These are phyloP conservation scores for Drosophila seclusa DNA, from an alignment of 2,888 invertebrate genomes.

Conservation along the genomic window DNA sequence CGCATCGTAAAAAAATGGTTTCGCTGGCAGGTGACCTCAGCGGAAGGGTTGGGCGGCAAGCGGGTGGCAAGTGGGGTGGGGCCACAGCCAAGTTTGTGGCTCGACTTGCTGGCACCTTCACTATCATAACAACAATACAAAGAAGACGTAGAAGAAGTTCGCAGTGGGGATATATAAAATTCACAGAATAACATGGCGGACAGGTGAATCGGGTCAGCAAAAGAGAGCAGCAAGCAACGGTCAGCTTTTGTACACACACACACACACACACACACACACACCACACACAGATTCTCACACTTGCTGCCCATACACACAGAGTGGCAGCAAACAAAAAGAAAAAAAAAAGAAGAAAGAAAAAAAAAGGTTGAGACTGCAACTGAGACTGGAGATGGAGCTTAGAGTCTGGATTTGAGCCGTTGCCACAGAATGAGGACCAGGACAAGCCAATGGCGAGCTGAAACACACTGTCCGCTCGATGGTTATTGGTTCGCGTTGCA, in stretches of 20 bases:
- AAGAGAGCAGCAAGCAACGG: slow-evolving; percentile 39
- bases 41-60: slow-evolving; percentile 1
- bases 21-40: slow-evolving; percentile 39
- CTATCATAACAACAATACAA: slow-evolving; percentile 80
- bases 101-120: slow-evolving; percentile 71
- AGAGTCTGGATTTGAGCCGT: slow-evolving; percentile 30
- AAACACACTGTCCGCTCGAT: slow-evolving; percentile 77
- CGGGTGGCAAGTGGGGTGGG: slow-evolving; percentile 13
- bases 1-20: slow-evolving; percentile 54
- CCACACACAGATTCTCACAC: slow-evolving; percentile 2
- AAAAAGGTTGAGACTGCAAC: slow-evolving; percentile 6
- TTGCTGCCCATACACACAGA: slow-evolving; percentile 4
- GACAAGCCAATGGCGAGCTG: slow-evolving; percentile 81
- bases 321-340: slow-evolving; percentile 3
- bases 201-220: slow-evolving; percentile 76
- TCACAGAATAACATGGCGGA: slow-evolving; percentile 46
- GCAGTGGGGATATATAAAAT: slow-evolving; percentile 20
- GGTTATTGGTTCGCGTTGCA: slow-evolving; percentile 84
- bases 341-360: neutral
- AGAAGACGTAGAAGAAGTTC: slow-evolving; percentile 32
- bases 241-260: slow-evolving; percentile 52
- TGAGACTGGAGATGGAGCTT: slow-evolving; percentile 43
- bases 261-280: slow-evolving; percentile 18
- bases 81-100: slow-evolving; percentile 51
- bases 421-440: slow-evolving; percentile 31